Evolutionary conservation across 1,140 invertebrate species (phyloP).

Genomic region (Pseudomyrmex pallidus): DNA sequence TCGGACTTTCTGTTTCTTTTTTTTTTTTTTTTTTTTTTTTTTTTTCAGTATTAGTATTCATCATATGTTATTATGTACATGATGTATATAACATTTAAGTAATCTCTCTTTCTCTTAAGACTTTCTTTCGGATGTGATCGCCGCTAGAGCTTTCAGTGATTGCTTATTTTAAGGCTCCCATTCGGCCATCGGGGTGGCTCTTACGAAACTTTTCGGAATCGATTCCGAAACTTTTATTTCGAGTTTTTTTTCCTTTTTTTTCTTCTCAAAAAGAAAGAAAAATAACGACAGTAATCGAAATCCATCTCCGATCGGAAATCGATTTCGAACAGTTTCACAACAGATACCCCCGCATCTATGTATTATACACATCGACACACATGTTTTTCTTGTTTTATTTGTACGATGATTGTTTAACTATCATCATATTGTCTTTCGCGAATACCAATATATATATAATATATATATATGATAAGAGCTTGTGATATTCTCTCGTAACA

Average conservation of each 20-base stretch:
- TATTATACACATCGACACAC: conserved; percentile 24
- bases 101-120: conserved; percentile 29
- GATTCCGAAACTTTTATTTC: too few relatives aligned
- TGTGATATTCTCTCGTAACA: conserved; percentile 72
- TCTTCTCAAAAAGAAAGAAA: too few relatives aligned
- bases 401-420: conserved; percentile 4
- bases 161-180: conserved; percentile 28
- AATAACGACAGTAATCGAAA: too few relatives aligned
- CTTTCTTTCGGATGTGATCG: conserved; percentile 38
- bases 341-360: conserved; percentile 25
- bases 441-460: too few relatives aligned
- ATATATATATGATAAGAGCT: conserved; percentile 57
- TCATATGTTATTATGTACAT: conserved; percentile 77
- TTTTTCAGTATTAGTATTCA: conserved; percentile 79
- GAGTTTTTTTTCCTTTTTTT: too few relatives aligned
- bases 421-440: conserved; percentile 20
- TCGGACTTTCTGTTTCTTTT: conserved; percentile 2
- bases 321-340: too few relatives aligned
- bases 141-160: conserved; percentile 28
- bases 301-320: too few relatives aligned
- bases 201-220: too few relatives aligned
- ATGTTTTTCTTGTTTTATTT: not conserved
- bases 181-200: not conserved
- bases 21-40: not conserved
- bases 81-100: conserved; percentile 76